Percentiles rank a stretch among this genome's conserved stretches.
phyloP scores from a whole-genome alignment of 2,888 invertebrate genomes.

The Conops quadrifasciatus region DNA sequence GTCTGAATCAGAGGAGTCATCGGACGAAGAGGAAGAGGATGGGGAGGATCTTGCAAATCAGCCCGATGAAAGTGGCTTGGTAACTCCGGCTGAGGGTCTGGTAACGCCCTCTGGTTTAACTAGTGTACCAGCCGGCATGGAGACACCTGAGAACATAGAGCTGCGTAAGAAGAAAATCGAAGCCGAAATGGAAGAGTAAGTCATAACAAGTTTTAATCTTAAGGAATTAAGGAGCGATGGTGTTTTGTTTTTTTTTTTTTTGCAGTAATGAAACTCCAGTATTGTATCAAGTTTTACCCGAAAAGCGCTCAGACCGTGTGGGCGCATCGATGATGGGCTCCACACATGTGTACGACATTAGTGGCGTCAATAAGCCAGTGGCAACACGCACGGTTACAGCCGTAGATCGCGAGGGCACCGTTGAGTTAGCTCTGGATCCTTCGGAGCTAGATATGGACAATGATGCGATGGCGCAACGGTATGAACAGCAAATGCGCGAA shows the following conservation, averaged over 20 bases:
- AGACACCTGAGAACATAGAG: conserved; percentile 99
- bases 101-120: conserved; percentile 95
- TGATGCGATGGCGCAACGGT: conserved; percentile 93
- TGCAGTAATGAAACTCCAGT: conserved; percentile 89
- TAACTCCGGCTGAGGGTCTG: conserved; percentile 92
- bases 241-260: conserved; percentile 27
- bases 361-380: conserved; percentile 69
- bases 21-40: conserved; percentile 75
- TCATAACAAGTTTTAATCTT: conserved; percentile 24
- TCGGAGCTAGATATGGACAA: conserved; percentile 96
- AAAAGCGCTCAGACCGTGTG: conserved; percentile 89
- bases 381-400: conserved; percentile 62
- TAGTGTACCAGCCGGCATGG: conserved; percentile 91
- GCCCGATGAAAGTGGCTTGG: conserved; percentile 82
- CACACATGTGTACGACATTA: conserved; percentile 96
- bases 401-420: conserved; percentile 72
- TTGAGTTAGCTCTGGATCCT: conserved; percentile 96
- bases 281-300: conserved; percentile 93
- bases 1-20: conserved; percentile 76
- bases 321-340: conserved; percentile 97
- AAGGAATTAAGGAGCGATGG: background rate
- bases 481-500: conserved; percentile 95
- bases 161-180: conserved; percentile 96
- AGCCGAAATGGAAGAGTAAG: conserved; percentile 92
- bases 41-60: conserved; percentile 68